Base-by-base conservation (phyloP, 2,113 vertebrate species). In the Numenius arquata region DNA sequence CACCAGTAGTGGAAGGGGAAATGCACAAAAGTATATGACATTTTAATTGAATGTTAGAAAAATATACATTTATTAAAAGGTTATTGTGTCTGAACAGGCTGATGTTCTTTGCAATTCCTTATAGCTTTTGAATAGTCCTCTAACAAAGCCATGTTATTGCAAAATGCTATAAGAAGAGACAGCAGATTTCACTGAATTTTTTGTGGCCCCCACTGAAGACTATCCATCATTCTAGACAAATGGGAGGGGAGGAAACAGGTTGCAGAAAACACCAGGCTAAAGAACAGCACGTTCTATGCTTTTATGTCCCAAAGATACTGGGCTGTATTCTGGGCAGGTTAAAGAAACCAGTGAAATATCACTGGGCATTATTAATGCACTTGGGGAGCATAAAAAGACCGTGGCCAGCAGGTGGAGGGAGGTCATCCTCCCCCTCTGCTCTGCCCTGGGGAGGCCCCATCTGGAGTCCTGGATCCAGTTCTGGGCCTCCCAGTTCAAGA, bases 21-120 rank as follows among this genome's bases (percentile, higher is more conserved):
- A 86, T 81, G 65, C 66, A 78, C 38, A 93, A 52, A 84, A 71
- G n/a, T 27, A 26, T 0, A 2, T 52, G 73, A 56, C 56, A 66
- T 89, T 84, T 89, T 91, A 84, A 91, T 65, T 84, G n/a, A 95
- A 77, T 89, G 36, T 81, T 91, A 85, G 83, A 74, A 95, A 95
- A 87, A 84, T 45, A 87, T 34, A 78, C 26, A 52, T 96, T 92
- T 72, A 73, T 84, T 81, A 82, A 89, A 93, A 95, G 14, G 11
- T 92, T 90, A 34, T 63, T 84, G 36, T 88, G 59, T 34, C 76
- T 85, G 73, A 75, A 65, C 25, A 12, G 74, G 56, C 21, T 40
- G 34, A 17, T 29, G 36, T 52, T 85, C 48, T 78, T 82, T 22
- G 13, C 43, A 67, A 65, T 90, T 88, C 66, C 13, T 55, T 84